Evolutionary conservation across 2,113 vertebrate genomes (phyloP).

Genomic region (Mohoua ochrocephala): DNA sequence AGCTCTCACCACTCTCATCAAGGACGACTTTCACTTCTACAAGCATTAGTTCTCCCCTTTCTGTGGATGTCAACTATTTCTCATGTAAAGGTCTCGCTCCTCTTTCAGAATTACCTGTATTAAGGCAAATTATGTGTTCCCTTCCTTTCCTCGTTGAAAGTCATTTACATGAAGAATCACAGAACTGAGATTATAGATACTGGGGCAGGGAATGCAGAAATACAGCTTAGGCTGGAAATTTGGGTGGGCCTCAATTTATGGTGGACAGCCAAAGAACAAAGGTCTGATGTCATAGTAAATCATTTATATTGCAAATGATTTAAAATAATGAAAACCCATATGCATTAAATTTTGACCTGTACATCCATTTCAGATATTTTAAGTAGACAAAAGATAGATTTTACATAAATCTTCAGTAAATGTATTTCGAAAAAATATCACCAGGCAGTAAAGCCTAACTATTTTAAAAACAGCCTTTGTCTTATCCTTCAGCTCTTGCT

Average conservation of each 20-base stretch:
- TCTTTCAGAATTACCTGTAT: constrained; percentile 43
- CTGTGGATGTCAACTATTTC: background rate
- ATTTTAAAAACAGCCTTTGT: constrained; percentile 28
- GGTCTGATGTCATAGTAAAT: constrained; percentile 42
- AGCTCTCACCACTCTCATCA: background rate
- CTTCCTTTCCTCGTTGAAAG: constrained; percentile 21
- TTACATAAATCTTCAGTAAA: constrained; percentile 61
- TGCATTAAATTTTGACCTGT: constrained; percentile 60
- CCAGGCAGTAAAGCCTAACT: constrained; percentile 10
- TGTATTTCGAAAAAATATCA: constrained; percentile 26
- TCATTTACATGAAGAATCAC: constrained; percentile 48
- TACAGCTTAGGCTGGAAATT: constrained; percentile 8
- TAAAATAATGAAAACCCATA: constrained; percentile 58
- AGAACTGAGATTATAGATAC: background rate
- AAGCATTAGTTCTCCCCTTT: background rate
- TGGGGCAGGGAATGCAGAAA: constrained; percentile 1
- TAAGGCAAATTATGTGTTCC: constrained; percentile 37
- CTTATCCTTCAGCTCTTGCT: background rate
- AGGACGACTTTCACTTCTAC: background rate
- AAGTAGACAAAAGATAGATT: constrained; percentile 64
- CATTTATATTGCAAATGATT: constrained; percentile 59
- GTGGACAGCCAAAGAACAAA: constrained; percentile 46
- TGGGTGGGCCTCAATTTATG: constrained; percentile 53
- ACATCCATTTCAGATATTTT: constrained; percentile 52
- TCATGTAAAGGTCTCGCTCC: constrained; percentile 23